Base-by-base conservation (phyloP, 2,797 vertebrate genomes). In the Coregonus suidteri region DNA sequence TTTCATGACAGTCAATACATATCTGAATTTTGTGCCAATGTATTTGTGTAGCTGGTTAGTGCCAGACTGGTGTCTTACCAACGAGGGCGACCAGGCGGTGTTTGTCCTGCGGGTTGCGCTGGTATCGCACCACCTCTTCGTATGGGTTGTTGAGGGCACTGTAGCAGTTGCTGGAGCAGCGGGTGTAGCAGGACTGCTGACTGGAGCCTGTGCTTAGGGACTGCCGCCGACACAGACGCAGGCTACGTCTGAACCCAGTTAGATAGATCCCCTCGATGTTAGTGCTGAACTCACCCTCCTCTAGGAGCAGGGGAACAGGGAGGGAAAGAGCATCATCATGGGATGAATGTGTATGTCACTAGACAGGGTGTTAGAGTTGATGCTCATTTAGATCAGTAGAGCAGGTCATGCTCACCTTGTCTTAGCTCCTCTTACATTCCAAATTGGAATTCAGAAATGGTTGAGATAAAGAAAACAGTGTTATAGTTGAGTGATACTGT, bases 231-330 rank as follows among this genome's bases (percentile, higher is more conserved):
- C 96, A 98, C 15, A 98, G 93, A 67, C 97, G 96, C 91, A 98
- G 90, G 83, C 97, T 99, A 82, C 94, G 94, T 16, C 96, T 95
- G 91, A 99, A 99, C 2, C 98, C 98, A 64, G 94, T 97, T 98
- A 94, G 67, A 71, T 94, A 94, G 75, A 94, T 64, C 66, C 93
- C 94, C 47, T 91, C 89, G n/a, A 41, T 34, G 75, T 84, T 93
- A 88, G 92, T 93, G 91, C 93, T 92, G 87, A 96, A 96, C 83
- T 98, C 96, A 84, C 94, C 96, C 66, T 96, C 96, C 76, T 96
- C 96, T 98, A 88, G 18, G 20, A 3, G 6, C 3, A 41, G 11
- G 4, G 30, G 25, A 75, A 68, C 3, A 25, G 59, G 7, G 56
- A 25, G 6, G 41, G 51, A 37, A 30, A 25, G 41, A 47, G 41